Conservation (phyloP, 2,113 vertebrate genomes). For the Cyphomyrus plagiostoma region DNA sequence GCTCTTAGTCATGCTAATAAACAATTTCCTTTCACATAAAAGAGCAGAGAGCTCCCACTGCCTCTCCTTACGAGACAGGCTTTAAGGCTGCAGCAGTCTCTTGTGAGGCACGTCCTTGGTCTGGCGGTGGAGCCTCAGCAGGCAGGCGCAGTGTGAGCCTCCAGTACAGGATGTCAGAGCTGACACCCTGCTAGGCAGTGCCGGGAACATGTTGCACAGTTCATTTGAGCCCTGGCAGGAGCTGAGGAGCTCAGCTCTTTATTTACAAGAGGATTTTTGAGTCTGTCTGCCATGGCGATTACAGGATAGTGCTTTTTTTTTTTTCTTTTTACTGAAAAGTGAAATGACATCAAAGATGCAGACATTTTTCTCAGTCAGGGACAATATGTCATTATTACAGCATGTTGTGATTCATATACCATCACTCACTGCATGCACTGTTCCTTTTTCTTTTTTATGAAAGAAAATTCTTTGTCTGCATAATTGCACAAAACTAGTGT, state of each 20-base stretch:
- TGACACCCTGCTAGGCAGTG: not conserved
- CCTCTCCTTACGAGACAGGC: slow-evolving; percentile 52
- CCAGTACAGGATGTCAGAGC: slow-evolving; percentile 39
- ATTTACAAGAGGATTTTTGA: not conserved
- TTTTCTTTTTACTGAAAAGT: not conserved
- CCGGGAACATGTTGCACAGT: not conserved
- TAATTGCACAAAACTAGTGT: not conserved
- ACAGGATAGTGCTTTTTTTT: not conserved
- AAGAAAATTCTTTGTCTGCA: not conserved
- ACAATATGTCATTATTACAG: not conserved
- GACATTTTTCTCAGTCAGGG: not conserved
- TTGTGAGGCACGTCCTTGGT: slow-evolving; percentile 40
- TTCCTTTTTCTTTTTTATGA: not conserved
- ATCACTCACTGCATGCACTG: not conserved
- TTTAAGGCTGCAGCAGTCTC: slow-evolving; percentile 46
- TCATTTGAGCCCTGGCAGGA: not conserved
- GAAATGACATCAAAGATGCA: not conserved
- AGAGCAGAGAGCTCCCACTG: slow-evolving; percentile 56
- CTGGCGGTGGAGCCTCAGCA: slow-evolving; percentile 24
- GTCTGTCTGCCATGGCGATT: not conserved
- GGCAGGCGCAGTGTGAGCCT: slow-evolving; percentile 31
- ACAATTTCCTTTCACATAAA: slow-evolving; percentile 62
- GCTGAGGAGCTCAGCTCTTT: not conserved
- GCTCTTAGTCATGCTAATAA: slow-evolving; percentile 46
- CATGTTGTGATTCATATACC: not conserved